Evolutionary conservation across 2,888 invertebrate genomes (phyloP).

Genomic region (Andrena praecox): DNA sequence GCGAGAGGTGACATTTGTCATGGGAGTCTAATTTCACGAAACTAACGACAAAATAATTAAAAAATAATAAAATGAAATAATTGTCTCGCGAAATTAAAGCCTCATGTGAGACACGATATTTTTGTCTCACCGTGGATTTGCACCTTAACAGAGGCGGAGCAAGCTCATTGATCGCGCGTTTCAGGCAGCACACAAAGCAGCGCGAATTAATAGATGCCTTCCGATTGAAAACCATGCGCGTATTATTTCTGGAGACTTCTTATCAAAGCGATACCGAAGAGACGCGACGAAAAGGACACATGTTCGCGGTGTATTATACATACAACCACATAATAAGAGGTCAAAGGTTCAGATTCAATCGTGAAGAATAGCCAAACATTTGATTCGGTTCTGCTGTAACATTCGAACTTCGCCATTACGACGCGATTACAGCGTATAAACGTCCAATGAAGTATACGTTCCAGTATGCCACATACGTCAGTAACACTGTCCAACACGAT

Average conservation of each 20-base stretch:
- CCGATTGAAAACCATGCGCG: background rate
- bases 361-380: constrained; percentile 9
- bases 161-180: too few relatives aligned
- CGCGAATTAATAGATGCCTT: background rate
- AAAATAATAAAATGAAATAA: too few relatives aligned
- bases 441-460: background rate
- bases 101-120: too few relatives aligned
- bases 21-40: too few relatives aligned
- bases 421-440: background rate
- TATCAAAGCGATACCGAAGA: constrained; percentile 35
- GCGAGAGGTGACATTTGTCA: too few relatives aligned
- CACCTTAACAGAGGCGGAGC: too few relatives aligned
- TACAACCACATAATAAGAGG: constrained; percentile 39
- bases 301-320: background rate
- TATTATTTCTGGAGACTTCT: constrained; percentile 18
- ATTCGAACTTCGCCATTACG: background rate
- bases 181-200: background rate
- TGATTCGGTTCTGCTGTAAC: background rate
- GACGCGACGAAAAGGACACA: constrained; percentile 7
- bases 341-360: constrained; percentile 66
- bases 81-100: too few relatives aligned
- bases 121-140: too few relatives aligned
- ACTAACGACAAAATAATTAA: too few relatives aligned
- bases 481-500: too few relatives aligned
- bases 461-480: background rate